Conservation (phyloP, 2,888 invertebrate genomes). For the Sinohyriopsis cumingii region DNA sequence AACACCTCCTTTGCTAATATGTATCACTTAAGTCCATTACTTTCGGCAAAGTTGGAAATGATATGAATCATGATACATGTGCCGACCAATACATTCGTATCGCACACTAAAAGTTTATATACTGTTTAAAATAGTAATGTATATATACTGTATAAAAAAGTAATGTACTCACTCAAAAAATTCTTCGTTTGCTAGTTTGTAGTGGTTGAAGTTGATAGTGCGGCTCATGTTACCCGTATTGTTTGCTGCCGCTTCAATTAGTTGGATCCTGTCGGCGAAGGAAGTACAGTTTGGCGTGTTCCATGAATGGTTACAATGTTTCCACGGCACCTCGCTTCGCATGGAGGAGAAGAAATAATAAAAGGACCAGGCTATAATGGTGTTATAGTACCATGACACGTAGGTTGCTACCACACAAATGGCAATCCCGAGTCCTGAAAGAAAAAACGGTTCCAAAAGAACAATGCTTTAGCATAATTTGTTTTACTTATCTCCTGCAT, state of each 20-base stretch:
- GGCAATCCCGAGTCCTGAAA: conserved; percentile 92
- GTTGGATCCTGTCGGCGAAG: conserved; percentile 34
- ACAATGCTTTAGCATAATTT: background rate
- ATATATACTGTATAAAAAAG: background rate
- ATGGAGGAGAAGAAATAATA: conserved; percentile 71
- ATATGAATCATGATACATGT: too few relatives aligned
- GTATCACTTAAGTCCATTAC: too few relatives aligned
- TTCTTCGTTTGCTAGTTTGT: conserved; percentile 36
- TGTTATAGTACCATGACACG: conserved; percentile 92
- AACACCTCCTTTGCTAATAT: too few relatives aligned
- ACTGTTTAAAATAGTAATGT: background rate
- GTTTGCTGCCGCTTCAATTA: conserved; percentile 9
- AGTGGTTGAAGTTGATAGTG: conserved; percentile 11
- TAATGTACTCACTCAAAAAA: conserved; percentile 43
- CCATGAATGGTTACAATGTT: conserved; percentile 70
- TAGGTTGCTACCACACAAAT: conserved; percentile 88
- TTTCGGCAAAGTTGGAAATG: too few relatives aligned
- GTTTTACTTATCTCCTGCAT: background rate
- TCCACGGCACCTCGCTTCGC: conserved; percentile 70
- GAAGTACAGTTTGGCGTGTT: conserved; percentile 76
- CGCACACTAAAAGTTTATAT: too few relatives aligned
- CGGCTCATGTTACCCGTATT: conserved; percentile 7
- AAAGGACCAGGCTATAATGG: conserved; percentile 93
- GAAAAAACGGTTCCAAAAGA: background rate
- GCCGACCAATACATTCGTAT: too few relatives aligned